Conservation (phyloP, 2,113 vertebrate genomes). For the Semnopithecus entellus region DNA sequence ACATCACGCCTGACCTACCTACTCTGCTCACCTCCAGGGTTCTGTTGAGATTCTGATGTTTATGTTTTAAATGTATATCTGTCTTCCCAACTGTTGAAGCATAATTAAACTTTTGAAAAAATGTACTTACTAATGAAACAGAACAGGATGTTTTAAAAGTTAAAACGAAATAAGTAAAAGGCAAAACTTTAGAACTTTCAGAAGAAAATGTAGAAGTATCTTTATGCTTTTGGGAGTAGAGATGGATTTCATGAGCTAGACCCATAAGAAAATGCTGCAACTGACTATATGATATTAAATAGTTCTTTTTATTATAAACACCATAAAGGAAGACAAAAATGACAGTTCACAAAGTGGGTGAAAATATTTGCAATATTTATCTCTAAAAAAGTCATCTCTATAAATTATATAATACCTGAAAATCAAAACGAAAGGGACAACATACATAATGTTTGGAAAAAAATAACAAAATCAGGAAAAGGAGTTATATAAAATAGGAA, state of each 20-base stretch:
- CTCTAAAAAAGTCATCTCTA: neutral
- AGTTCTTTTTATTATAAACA: neutral
- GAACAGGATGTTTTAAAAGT: neutral
- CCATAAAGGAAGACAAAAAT: neutral
- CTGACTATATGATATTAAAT: neutral
- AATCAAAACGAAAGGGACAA: neutral
- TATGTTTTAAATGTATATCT: neutral
- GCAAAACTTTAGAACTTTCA: neutral
- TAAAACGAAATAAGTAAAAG: neutral
- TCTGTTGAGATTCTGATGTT: neutral
- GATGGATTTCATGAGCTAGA: neutral
- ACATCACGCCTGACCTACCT: neutral
- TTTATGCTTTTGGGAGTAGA: neutral
- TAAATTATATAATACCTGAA: neutral
- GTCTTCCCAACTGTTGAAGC: neutral
- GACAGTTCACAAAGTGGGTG: no score
- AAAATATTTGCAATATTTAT: neutral
- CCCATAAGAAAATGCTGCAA: neutral
- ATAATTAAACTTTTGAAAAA: neutral
- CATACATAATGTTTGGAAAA: neutral
- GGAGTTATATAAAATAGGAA: neutral
- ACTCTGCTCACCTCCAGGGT: neutral
- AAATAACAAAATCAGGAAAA: neutral
- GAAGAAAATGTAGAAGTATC: neutral
- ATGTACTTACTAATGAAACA: neutral